A percentile compares a stretch with the other conserved stretches of the same genome.
phyloP scores from a whole-genome alignment of 2,888 invertebrate genomes.

The Pollenia griseotomentosa region DNA sequence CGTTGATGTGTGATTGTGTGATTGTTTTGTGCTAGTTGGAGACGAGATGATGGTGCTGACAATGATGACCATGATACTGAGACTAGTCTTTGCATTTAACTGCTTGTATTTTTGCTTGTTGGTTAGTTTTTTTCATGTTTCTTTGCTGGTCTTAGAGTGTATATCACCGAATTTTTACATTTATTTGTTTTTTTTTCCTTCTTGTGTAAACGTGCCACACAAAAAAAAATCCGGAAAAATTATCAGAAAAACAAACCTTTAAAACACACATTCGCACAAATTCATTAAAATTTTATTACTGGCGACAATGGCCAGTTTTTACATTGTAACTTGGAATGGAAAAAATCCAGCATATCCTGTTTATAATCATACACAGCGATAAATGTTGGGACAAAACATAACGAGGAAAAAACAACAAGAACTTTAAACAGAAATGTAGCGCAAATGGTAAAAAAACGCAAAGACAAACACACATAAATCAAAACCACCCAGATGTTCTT shows the following conservation, averaged over 20 bases:
- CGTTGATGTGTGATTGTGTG: slow-evolving; percentile 33
- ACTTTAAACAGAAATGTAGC: slow-evolving; percentile 52
- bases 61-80: slow-evolving; percentile 58
- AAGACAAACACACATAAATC: slow-evolving; percentile 42
- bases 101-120: not conserved
- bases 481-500: slow-evolving; percentile 67
- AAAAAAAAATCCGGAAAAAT: slow-evolving; percentile 27
- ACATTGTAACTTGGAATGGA: slow-evolving; percentile 58
- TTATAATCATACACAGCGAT: slow-evolving; percentile 54
- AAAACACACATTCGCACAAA: slow-evolving; percentile 49
- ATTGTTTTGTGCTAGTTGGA: not conserved
- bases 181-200: slow-evolving; percentile 15
- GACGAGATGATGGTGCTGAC: slow-evolving; percentile 37
- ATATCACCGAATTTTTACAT: slow-evolving; percentile 57
- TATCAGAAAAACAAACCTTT: slow-evolving; percentile 55
- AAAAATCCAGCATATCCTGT: slow-evolving; percentile 70
- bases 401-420: not conserved
- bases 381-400: not conserved
- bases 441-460: not conserved
- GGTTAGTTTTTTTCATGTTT: not conserved
- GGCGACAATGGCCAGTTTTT: slow-evolving; percentile 69
- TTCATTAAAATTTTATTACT: slow-evolving; percentile 72
- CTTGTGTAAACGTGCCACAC: slow-evolving; percentile 22
- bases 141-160: slow-evolving; percentile 31
- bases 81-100: slow-evolving; percentile 45